phyloP scores from a whole-genome alignment of 2,113 vertebrate species.

The Albula goreensis region DNA sequence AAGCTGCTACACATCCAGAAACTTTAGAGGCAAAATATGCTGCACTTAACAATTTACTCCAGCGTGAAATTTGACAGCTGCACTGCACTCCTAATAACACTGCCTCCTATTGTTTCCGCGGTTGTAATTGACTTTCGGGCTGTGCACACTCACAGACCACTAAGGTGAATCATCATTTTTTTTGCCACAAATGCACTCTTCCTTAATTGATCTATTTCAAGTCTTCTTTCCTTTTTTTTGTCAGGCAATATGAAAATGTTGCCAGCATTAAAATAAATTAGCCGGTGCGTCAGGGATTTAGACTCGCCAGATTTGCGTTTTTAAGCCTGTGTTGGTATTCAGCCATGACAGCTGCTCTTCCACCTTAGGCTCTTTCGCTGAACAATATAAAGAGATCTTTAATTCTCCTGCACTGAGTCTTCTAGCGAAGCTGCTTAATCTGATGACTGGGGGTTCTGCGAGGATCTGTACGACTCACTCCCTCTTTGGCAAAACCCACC shows the following conservation, averaged over 20 bases:
- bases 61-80: conserved; percentile 40
- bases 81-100: not conserved
- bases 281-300: conserved; percentile 40
- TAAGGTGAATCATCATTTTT: not conserved
- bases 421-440: not conserved
- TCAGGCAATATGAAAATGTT: conserved; percentile 36
- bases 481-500: not conserved
- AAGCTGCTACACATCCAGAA: not conserved
- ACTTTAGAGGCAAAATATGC: not conserved
- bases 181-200: not conserved
- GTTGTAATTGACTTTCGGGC: conserved; percentile 7
- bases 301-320: conserved; percentile 26
- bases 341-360: conserved; percentile 49
- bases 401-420: conserved; percentile 23
- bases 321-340: conserved; percentile 43
- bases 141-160: conserved; percentile 1
- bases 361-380: conserved; percentile 39
- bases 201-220: conserved; percentile 26
- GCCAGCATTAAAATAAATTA: conserved; percentile 43
- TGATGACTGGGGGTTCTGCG: conserved; percentile 22
- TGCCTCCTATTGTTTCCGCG: conserved; percentile 6
- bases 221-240: conserved; percentile 17
- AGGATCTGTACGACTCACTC: not conserved
- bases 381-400: conserved; percentile 30
- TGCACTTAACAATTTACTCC: not conserved